Conservation (phyloP, 2,113 vertebrate genomes). For the Gulo gulo region DNA sequence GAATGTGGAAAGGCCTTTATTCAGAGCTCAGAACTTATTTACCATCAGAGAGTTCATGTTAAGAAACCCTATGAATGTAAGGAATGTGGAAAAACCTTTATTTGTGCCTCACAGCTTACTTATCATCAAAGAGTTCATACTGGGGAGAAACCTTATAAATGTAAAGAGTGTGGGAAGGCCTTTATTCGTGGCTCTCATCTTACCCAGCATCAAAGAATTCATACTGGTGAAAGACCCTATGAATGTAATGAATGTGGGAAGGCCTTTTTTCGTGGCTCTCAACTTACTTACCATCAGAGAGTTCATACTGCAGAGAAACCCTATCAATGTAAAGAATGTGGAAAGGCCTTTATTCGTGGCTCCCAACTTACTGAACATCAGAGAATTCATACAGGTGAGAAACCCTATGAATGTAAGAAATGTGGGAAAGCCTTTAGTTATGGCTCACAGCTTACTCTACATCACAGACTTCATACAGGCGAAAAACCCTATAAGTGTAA, state of each 20-base stretch:
- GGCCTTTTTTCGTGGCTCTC: neutral
- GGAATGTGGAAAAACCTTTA: constrained; percentile 56
- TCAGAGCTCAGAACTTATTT: neutral
- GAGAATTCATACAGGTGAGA: constrained; percentile 27
- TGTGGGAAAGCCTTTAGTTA: constrained; percentile 21
- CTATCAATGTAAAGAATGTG: constrained; percentile 3
- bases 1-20: constrained; percentile 20
- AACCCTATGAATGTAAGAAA: constrained; percentile 4
- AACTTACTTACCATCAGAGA: neutral
- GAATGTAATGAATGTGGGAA: constrained; percentile 33
- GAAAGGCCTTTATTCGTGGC: neutral
- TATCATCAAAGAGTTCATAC: constrained; percentile 44
- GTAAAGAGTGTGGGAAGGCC: constrained; percentile 17
- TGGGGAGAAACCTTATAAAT: constrained; percentile 13
- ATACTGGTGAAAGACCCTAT: neutral
- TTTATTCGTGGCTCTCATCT: neutral
- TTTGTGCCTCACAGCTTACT: constrained; percentile 36
- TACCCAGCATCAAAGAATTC: constrained; percentile 39
- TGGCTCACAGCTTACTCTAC: neutral
- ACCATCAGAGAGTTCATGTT: constrained; percentile 10
- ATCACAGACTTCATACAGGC: constrained; percentile 23
- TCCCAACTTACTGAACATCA: neutral
- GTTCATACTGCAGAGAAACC: constrained; percentile 30
- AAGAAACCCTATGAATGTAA: constrained; percentile 41
- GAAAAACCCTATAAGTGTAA: constrained; percentile 37